These are phyloP conservation scores for Cercopithecus mona DNA, from an alignment of 2,113 vertebrate species.

Conservation along the genomic window DNA sequence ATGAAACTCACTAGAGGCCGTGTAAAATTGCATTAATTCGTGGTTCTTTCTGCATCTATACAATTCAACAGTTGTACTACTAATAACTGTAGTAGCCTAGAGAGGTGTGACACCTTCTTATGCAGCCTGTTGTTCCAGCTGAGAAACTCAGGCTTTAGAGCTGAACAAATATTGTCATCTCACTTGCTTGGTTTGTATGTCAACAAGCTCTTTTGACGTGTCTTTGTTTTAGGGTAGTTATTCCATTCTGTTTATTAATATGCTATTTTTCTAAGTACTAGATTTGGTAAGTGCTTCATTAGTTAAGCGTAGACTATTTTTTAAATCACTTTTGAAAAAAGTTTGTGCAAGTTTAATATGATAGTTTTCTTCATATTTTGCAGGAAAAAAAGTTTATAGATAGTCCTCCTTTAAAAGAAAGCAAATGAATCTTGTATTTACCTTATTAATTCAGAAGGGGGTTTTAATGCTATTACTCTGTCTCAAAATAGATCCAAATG, in stretches of 20 bases:
- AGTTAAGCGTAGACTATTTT: neutral
- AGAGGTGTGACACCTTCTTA: neutral
- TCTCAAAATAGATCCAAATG: conserved; percentile 72
- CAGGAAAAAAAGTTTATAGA: neutral
- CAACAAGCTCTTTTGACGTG: neutral
- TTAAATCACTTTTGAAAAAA: neutral
- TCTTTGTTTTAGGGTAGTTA: neutral
- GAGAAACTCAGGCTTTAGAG: neutral
- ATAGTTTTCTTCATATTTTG: conserved; percentile 27
- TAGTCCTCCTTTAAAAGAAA: neutral
- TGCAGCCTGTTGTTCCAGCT: neutral
- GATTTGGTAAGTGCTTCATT: neutral
- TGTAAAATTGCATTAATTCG: too few relatives aligned
- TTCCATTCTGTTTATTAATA: neutral
- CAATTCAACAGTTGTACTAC: neutral
- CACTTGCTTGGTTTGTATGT: neutral
- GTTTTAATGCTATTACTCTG: conserved; percentile 20
- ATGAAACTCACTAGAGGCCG: neutral
- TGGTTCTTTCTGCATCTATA: neutral
- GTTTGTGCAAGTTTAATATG: neutral
- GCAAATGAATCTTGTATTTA: neutral
- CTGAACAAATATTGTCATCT: neutral
- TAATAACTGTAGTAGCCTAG: too few relatives aligned
- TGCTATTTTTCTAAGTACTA: neutral
- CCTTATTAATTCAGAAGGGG: neutral